A percentile compares a stretch with the other conserved stretches of the same genome.
phyloP scores from a whole-genome alignment of 2,113 vertebrate genomes.

The Alethe diademata region DNA sequence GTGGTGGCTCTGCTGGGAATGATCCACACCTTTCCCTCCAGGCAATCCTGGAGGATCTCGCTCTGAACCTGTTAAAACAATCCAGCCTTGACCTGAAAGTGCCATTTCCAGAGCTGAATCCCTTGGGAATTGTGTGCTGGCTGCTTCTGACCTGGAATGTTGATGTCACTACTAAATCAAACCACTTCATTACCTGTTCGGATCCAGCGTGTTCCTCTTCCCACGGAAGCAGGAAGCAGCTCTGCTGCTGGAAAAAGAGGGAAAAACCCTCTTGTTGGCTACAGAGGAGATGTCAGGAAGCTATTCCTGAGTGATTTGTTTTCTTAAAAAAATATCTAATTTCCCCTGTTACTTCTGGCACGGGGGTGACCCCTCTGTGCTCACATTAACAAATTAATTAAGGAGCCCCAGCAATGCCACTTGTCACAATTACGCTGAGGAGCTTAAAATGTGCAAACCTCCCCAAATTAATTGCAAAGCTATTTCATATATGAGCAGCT shows the following conservation, averaged over 20 bases:
- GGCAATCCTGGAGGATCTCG: not conserved
- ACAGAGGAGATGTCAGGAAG: not conserved
- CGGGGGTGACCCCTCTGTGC: not conserved
- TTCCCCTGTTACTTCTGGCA: not conserved
- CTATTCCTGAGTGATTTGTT: not conserved
- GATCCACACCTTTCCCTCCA: not conserved
- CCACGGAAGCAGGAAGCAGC: not conserved
- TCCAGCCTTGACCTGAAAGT: not conserved
- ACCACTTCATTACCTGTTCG: not conserved
- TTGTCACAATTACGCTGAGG: not conserved
- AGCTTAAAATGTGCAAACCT: not conserved
- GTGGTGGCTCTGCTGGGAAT: not conserved
- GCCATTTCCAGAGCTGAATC: not conserved
- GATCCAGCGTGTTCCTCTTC: not conserved
- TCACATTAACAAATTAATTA: conserved; percentile 4
- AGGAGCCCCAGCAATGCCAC: not conserved
- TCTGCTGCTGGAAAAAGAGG: not conserved
- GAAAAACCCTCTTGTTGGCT: rapidly evolving
- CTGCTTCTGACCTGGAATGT: not conserved
- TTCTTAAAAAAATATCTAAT: not conserved
- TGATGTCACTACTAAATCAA: not conserved
- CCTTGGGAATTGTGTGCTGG: not conserved
- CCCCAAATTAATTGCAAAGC: conserved; percentile 14
- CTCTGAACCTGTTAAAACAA: not conserved
- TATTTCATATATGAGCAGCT: not conserved